A percentile compares a stretch with the other conserved stretches of the same genome.
These are phyloP conservation scores for Cybosia mesomella DNA, from an alignment of 2,888 invertebrate genomes.

Conservation along the genomic window DNA sequence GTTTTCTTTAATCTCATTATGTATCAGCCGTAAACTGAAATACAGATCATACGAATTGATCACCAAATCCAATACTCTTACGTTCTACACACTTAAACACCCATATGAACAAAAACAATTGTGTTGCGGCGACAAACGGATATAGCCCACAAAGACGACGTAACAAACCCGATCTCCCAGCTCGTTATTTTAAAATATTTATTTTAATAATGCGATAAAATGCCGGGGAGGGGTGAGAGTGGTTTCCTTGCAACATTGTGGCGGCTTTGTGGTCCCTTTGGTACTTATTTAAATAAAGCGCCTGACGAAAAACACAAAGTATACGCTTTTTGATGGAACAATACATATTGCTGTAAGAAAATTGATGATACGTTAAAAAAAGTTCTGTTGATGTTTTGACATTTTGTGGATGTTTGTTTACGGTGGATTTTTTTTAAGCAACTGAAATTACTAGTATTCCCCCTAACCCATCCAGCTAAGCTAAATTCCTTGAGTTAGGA, in stretches of 20 bases:
- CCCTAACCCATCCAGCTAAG: no score
- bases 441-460: no score
- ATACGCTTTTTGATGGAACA: conserved; percentile 22
- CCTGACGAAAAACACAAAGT: conserved; percentile 31
- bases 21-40: no score
- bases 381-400: background rate
- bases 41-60: no score
- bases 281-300: conserved; percentile 48
- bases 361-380: conserved; percentile 3
- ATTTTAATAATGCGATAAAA: conserved; percentile 63
- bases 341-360: conserved; percentile 32
- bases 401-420: background rate
- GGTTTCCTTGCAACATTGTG: conserved; percentile 45
- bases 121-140: conserved; percentile 55
- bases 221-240: conserved; percentile 40
- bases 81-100: conserved; percentile 33
- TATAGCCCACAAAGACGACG: conserved; percentile 43
- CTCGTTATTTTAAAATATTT: conserved; percentile 67
- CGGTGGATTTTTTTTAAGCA: no score
- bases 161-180: conserved; percentile 57
- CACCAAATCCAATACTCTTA: background rate
- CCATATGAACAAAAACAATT: conserved; percentile 60
- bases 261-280: conserved; percentile 49
- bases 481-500: no score
- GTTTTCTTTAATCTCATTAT: no score